These are phyloP conservation scores for Hylaea fasciaria DNA, from an alignment of 2,888 invertebrate species.

Conservation along the genomic window DNA sequence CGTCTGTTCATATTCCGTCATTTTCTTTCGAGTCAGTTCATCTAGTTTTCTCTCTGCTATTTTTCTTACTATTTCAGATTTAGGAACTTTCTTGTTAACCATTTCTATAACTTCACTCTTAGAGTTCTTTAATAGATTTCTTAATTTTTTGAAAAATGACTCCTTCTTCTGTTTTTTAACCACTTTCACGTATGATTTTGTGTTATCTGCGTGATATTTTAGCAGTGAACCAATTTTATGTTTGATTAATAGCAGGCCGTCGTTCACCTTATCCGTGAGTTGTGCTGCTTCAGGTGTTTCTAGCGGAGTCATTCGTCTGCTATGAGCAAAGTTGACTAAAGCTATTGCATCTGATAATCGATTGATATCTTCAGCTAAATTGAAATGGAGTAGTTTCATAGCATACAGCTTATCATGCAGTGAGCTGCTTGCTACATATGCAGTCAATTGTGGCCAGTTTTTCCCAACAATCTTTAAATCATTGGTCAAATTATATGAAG, in stretches of 20 bases:
- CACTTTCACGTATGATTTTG: neutral
- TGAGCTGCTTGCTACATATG: constrained; percentile 44
- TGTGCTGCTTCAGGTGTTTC: constrained; percentile 45
- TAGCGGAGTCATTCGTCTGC: constrained; percentile 53
- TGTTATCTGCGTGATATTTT: constrained; percentile 31
- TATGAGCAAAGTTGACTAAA: constrained; percentile 54
- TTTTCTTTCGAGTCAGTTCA: constrained; percentile 51
- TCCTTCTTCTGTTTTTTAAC: constrained; percentile 44
- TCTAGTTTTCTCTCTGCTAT: constrained; percentile 55
- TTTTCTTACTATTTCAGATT: constrained; percentile 56
- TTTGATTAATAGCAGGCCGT: constrained; percentile 49
- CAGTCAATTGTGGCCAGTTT: constrained; percentile 54
- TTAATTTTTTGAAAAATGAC: constrained; percentile 62
- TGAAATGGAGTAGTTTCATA: constrained; percentile 62
- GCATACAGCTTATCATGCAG: constrained; percentile 51
- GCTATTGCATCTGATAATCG: constrained; percentile 59
- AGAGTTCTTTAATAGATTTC: constrained; percentile 57
- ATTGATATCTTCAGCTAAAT: constrained; percentile 55
- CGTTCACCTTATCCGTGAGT: constrained; percentile 50
- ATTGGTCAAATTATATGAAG: constrained; percentile 54
- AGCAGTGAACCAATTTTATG: constrained; percentile 48
- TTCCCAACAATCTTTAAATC: constrained; percentile 57
- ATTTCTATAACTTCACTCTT: constrained; percentile 58
- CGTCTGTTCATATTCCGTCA: constrained; percentile 56
- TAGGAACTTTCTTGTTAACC: constrained; percentile 53